Evolutionary conservation across 2,113 vertebrate species (phyloP).

Genomic region (Procavia capensis): DNA sequence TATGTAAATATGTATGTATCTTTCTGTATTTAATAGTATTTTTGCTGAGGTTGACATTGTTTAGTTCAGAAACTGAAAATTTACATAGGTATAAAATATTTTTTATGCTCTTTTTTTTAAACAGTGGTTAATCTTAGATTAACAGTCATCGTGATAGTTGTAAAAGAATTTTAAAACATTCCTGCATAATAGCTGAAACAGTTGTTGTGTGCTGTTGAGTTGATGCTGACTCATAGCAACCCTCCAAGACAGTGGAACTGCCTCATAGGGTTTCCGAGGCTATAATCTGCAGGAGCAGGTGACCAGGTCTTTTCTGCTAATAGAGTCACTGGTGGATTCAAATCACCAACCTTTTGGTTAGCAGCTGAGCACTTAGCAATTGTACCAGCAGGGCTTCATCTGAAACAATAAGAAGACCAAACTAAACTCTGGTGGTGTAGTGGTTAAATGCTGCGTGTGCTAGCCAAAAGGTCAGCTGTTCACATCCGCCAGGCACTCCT

Average conservation of each 20-base stretch:
- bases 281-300: neutral
- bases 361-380: neutral
- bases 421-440: neutral
- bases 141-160: neutral
- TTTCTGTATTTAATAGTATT: neutral
- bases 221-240: neutral
- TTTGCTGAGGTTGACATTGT: constrained; percentile 25
- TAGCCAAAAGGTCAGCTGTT: too few species aligned
- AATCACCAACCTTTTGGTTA: neutral
- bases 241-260: neutral
- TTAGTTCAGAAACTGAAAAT: constrained; percentile 47
- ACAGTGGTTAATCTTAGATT: neutral
- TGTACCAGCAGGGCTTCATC: neutral
- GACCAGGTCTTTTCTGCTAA: too few species aligned
- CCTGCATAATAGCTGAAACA: neutral
- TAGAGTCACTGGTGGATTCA: neutral
- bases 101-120: neutral
- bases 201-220: neutral
- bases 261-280: neutral
- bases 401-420: neutral
- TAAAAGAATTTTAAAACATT: constrained; percentile 2
- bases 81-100: constrained; percentile 1
- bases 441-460: too few species aligned
- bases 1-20: neutral
- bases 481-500: too few species aligned